Evolutionary conservation across 2,113 vertebrate species (phyloP).

Genomic region (Lanius ludovicianus): DNA sequence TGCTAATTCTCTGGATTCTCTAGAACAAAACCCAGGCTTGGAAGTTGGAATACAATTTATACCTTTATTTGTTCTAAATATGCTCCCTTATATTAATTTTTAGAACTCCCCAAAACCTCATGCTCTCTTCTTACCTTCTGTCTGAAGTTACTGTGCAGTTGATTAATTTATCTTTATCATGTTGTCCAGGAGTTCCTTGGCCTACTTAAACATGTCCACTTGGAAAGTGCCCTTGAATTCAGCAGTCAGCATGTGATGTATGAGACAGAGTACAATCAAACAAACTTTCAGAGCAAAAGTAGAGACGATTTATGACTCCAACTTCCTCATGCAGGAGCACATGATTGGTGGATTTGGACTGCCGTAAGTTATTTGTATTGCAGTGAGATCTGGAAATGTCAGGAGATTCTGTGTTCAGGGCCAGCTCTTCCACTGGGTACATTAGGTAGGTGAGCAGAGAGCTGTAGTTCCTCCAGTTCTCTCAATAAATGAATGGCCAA

Average conservation of each 20-base stretch:
- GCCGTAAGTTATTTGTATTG: neutral
- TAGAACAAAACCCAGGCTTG: neutral
- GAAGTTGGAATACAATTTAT: neutral
- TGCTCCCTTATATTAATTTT: neutral
- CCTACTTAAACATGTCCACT: neutral
- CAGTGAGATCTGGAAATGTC: neutral
- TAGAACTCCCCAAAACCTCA: neutral
- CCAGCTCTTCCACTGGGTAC: neutral
- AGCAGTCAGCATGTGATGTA: neutral
- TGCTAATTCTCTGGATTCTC: neutral
- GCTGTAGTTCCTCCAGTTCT: neutral
- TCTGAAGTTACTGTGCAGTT: neutral
- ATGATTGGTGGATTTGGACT: neutral
- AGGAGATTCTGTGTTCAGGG: neutral
- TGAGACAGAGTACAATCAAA: neutral
- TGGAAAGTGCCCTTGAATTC: neutral
- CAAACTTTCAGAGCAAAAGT: neutral
- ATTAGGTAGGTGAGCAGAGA: neutral
- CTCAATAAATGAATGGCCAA: neutral
- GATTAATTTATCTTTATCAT: neutral
- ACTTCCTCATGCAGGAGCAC: neutral
- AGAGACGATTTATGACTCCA: neutral
- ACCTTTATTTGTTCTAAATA: neutral
- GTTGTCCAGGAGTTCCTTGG: neutral
- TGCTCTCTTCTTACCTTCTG: neutral